Evolutionary conservation across 2,797 vertebrate genomes (phyloP).

Genomic region (Urocyon cinereoargenteus): DNA sequence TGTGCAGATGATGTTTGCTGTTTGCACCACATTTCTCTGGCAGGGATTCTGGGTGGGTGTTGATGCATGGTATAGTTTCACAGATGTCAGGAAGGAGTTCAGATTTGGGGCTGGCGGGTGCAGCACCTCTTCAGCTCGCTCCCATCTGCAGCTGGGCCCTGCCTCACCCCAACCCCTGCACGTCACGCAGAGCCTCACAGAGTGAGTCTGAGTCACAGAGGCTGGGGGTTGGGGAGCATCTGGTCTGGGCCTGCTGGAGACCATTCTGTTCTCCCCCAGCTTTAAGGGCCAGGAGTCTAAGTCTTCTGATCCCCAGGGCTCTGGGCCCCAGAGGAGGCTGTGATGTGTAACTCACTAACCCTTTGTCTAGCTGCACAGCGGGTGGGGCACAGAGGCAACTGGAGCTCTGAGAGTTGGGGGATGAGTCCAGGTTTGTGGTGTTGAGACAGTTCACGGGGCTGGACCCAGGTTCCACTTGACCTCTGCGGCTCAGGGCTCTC

Average conservation of each 20-base stretch:
- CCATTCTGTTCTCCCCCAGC: constrained; percentile 5
- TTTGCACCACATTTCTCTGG: constrained; percentile 72
- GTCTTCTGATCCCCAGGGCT: not conserved
- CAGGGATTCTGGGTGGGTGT: constrained; percentile 76
- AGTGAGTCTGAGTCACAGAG: constrained; percentile 57
- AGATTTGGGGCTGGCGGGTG: not conserved
- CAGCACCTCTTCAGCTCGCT: not conserved
- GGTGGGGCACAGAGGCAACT: not conserved
- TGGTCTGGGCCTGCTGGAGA: not conserved
- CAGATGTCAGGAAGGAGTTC: constrained; percentile 81
- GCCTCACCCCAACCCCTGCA: not conserved
- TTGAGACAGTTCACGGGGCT: not conserved
- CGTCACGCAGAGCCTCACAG: not conserved
- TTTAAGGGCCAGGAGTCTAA: not conserved
- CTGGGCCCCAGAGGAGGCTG: not conserved
- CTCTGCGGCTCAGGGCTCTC: not conserved
- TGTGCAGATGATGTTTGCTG: constrained; percentile 79
- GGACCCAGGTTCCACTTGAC: not conserved
- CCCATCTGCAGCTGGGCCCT: constrained; percentile 30
- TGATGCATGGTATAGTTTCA: constrained; percentile 83
- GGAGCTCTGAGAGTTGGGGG: not conserved
- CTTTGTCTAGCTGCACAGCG: not conserved
- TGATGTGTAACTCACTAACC: not conserved
- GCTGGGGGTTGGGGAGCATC: not conserved
- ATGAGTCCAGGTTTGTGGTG: not conserved